Percentiles rank a stretch among this genome's conserved stretches.
Conservation (phyloP, 2,113 vertebrate species). For the Athene noctua region DNA sequence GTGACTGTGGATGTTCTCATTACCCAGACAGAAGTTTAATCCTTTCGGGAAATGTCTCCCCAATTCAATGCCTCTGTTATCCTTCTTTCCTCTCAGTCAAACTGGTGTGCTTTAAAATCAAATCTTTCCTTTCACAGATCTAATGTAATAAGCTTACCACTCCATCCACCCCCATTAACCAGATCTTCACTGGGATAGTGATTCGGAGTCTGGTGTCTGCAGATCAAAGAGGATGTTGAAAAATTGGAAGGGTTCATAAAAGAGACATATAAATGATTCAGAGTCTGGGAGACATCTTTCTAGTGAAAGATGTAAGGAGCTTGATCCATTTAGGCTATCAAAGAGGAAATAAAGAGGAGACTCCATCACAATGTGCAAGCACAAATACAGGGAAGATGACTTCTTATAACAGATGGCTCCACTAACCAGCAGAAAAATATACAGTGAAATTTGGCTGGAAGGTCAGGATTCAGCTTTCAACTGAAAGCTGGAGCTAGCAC, state of each 20-base stretch:
- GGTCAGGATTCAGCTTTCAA: background rate
- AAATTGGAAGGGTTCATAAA: background rate
- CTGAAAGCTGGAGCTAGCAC: background rate
- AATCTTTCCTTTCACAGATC: background rate
- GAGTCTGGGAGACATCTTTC: background rate
- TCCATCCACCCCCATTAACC: background rate
- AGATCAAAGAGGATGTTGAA: background rate
- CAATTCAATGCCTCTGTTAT: background rate
- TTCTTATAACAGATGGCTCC: background rate
- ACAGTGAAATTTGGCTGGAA: background rate
- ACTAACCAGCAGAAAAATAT: background rate
- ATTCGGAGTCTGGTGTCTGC: background rate
- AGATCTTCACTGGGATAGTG: background rate
- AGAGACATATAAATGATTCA: background rate
- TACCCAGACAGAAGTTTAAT: conserved; percentile 14
- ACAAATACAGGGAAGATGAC: background rate
- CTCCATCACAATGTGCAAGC: background rate
- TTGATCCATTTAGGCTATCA: background rate
- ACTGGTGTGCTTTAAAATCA: background rate
- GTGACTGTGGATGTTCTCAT: conserved; percentile 3
- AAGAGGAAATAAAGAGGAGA: background rate
- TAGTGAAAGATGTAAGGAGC: background rate
- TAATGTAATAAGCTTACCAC: background rate
- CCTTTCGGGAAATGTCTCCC: conserved; percentile 8
- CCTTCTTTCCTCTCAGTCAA: background rate